Conservation (phyloP, 2,797 vertebrate genomes). For the Vipera ursinii region DNA sequence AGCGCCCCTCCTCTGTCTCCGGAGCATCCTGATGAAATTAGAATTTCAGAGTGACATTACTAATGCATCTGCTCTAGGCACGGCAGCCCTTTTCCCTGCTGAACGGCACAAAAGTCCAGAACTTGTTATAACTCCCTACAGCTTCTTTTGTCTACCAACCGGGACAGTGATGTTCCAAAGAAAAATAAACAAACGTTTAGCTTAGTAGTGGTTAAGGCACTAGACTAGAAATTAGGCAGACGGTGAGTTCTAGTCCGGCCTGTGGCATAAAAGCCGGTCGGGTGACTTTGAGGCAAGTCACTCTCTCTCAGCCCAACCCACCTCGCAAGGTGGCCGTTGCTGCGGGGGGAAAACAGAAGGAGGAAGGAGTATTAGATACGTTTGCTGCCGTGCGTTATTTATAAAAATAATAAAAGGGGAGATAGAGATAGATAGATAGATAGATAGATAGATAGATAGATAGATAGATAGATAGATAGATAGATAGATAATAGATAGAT, state of each 20-base stretch:
- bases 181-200: not conserved
- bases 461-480: too few species aligned
- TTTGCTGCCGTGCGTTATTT: not conserved
- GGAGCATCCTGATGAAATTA: not conserved
- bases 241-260: not conserved
- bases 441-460: too few species aligned
- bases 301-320: not conserved
- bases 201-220: not conserved
- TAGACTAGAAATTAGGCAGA: not conserved
- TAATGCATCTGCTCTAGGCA: not conserved
- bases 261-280: not conserved
- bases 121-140: not conserved
- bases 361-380: not conserved
- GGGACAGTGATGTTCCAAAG: not conserved
- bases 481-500: too few species aligned
- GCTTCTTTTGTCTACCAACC: not conserved
- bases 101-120: not conserved
- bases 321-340: not conserved
- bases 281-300: not conserved
- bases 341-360: not conserved
- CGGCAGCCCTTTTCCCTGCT: not conserved
- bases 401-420: not conserved
- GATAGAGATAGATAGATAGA: too few species aligned
- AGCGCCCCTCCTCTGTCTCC: not conserved
- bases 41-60: not conserved